Evolutionary conservation across 2,888 invertebrate genomes (phyloP).

Genomic region (Volucella bombylans): DNA sequence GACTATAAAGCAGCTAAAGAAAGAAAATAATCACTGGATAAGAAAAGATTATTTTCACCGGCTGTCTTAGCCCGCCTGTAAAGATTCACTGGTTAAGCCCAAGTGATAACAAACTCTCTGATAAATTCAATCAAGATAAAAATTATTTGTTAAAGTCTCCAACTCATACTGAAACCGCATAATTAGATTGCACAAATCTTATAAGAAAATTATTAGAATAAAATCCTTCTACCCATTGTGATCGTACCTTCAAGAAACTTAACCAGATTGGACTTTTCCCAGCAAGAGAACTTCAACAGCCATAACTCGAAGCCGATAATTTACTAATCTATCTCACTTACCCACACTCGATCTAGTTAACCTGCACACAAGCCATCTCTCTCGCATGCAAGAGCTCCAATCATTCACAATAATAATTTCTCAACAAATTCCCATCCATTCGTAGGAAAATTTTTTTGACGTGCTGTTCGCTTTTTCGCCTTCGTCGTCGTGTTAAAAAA

Average conservation of each 20-base stretch:
- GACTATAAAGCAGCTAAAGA: too few species aligned
- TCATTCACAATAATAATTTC: background rate
- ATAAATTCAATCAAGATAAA: too few species aligned
- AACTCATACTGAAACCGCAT: too few species aligned
- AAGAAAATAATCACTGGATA: too few species aligned
- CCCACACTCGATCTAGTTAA: background rate
- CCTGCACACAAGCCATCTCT: background rate
- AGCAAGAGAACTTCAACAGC: slow-evolving; percentile 10
- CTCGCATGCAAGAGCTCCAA: background rate
- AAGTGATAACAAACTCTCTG: background rate
- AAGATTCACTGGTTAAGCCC: too few species aligned
- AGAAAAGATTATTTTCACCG: background rate
- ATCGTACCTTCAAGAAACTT: background rate
- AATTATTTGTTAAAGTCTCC: too few species aligned
- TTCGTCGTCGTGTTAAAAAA: slow-evolving; percentile 53
- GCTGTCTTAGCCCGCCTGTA: background rate
- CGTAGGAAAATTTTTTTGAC: slow-evolving; percentile 48
- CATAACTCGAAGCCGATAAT: background rate
- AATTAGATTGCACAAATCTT: too few species aligned
- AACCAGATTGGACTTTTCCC: background rate
- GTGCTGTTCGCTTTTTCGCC: slow-evolving; percentile 55
- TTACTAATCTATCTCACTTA: slow-evolving; percentile 9
- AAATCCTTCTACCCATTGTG: background rate
- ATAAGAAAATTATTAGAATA: background rate
- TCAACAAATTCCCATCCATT: background rate